Evolutionary conservation across 2,113 vertebrate species (phyloP), one percentile per base, ranked within the genome.

Genomic region (Periophthalmodon schlosseri): DNA sequence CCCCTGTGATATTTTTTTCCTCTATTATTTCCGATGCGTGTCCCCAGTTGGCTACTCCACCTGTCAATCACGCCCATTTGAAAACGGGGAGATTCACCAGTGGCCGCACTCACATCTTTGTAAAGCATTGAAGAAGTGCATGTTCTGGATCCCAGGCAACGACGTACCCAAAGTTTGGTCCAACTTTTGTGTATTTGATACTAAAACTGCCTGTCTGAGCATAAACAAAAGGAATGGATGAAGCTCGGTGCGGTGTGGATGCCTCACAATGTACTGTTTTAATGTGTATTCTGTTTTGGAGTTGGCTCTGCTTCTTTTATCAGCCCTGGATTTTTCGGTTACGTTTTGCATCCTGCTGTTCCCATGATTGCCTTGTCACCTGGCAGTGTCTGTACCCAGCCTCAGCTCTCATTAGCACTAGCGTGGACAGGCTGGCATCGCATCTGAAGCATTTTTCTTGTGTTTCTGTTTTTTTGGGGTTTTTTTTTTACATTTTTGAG

Each of bases 391-490:
- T 80, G 73, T 83, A 58, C 72, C 70, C 56, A 68, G 72, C 80
- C 79, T 58, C 50, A 61, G 75, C 68, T 83, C 84, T 89, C 84
- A 88, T 91, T 87, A 88, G 83, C 82, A 86, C 74, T 77, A 68
- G 73, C 78, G 63, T 82, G 80, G 84, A 82, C 84, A 81, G 73
- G 87, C 82, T 87, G 81, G 65, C 80, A 75, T 82, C 71, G 87
- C 66, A 76, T 90, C 65, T 79, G 61, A 80, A 28, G 64, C 72
- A 83, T 69, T 79, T 86, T 85, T 85, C 64, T 6, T 54, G 66
- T 52, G 47, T 76, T 36, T 70, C 68, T 5, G 0, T 34, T 52
- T 61, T 20, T n/a, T n/a, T n/a, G n/a, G n/a, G n/a, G 28, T 75
- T 69, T 67, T 60, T 46, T 52, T 65, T 70, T 73, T 23, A 7